These are phyloP conservation scores for Lepidurus couesii DNA, from an alignment of 1,140 invertebrate species.

Conservation along the genomic window DNA sequence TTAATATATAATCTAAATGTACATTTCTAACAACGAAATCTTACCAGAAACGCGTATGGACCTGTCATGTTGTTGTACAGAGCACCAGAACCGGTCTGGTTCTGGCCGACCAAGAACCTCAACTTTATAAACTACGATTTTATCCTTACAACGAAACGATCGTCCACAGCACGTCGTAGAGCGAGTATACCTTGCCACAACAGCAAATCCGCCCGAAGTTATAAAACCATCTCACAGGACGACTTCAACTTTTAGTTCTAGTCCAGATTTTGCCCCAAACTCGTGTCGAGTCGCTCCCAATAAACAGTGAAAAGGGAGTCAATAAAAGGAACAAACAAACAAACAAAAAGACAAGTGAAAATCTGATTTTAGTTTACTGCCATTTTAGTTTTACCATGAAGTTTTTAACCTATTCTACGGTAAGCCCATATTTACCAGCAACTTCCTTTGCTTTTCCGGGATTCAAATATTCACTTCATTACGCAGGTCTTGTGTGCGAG, in stretches of 20 bases:
- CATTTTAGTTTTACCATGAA: neutral
- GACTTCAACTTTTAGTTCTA: neutral
- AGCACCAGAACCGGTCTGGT: conserved; percentile 1
- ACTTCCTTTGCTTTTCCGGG: neutral
- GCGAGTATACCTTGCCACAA: neutral
- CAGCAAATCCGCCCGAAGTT: conserved; percentile 5
- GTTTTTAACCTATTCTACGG: neutral
- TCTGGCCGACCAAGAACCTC: neutral
- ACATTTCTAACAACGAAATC: neutral
- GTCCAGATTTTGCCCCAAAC: neutral
- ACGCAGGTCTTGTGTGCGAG: neutral
- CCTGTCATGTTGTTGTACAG: neutral
- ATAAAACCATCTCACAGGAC: neutral
- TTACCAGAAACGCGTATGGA: neutral
- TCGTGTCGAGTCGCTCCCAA: neutral
- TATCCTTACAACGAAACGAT: neutral
- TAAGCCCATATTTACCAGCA: neutral
- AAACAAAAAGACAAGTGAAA: too few species aligned
- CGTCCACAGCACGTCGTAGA: neutral
- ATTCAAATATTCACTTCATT: neutral
- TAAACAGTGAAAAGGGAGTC: neutral
- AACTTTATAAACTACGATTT: neutral
- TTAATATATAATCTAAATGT: too few species aligned
- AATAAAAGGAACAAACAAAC: too few species aligned
- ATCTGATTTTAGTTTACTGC: neutral